A percentile compares a stretch with the other conserved stretches of the same genome.
These are phyloP conservation scores for Lepidocyrtoides sp. DNA, from an alignment of 2,888 invertebrate genomes.

Conservation along the genomic window DNA sequence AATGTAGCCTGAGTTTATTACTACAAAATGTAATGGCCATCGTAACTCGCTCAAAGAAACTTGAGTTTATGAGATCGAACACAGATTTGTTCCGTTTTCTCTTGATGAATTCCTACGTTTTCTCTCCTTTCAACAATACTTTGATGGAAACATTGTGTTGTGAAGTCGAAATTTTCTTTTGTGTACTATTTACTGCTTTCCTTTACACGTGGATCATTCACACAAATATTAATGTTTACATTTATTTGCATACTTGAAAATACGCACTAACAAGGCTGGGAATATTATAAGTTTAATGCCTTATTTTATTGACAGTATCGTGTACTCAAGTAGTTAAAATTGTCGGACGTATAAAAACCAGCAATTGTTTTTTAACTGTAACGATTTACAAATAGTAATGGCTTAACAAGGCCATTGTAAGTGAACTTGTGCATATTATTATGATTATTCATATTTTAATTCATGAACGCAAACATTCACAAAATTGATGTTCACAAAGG, in stretches of 20 bases:
- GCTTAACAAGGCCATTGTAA: constrained; percentile 46
- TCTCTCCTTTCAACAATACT: not conserved
- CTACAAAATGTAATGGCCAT: not conserved
- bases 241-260: not conserved
- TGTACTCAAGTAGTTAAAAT: constrained; percentile 3
- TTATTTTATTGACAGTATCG: not conserved
- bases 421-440: not conserved
- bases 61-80: not conserved
- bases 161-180: not conserved
- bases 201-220: not conserved
- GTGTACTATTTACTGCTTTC: not conserved
- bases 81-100: not conserved
- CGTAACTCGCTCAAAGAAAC: too few species aligned
- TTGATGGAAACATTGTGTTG: not conserved
- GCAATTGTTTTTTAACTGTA: constrained; percentile 48
- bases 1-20: not conserved
- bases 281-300: constrained; percentile 11
- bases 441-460: not conserved
- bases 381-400: constrained; percentile 54
- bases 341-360: not conserved
- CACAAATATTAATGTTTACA: not conserved
- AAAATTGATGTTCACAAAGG: constrained; percentile 26
- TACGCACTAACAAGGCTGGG: not conserved
- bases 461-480: too few species aligned
- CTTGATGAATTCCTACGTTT: too few species aligned